Conservation (phyloP, 2,113 vertebrate genomes). For the Paedocypris sp. region DNA sequence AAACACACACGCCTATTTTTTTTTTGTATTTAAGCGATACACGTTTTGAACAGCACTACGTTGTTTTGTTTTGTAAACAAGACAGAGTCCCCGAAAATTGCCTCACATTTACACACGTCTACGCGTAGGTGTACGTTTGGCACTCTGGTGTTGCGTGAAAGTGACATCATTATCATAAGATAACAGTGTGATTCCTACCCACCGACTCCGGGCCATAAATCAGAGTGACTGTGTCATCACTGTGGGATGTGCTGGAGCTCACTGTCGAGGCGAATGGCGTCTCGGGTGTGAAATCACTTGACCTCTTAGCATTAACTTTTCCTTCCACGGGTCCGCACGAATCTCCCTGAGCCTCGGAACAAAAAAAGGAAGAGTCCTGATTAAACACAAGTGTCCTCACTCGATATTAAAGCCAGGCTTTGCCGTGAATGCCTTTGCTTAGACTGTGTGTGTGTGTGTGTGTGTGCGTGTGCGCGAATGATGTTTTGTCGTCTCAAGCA, state of each 20-base stretch:
- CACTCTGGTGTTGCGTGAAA: constrained; percentile 46
- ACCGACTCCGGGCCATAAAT: constrained; percentile 76
- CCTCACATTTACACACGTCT: too few species aligned
- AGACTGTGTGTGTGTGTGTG: constrained; percentile 22
- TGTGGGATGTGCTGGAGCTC: constrained; percentile 80
- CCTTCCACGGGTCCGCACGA: constrained; percentile 82
- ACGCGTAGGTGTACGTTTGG: too few species aligned
- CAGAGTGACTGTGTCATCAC: constrained; percentile 92
- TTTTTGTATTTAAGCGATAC: too few species aligned
- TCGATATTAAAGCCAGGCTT: constrained; percentile 92
- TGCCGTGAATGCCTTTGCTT: constrained; percentile 43
- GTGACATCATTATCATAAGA: constrained; percentile 85
- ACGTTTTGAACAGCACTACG: too few species aligned
- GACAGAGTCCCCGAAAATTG: too few species aligned
- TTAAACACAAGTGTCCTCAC: constrained; percentile 87
- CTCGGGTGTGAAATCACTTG: constrained; percentile 98
- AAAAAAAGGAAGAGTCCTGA: constrained; percentile 94
- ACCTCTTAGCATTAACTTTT: constrained; percentile 96
- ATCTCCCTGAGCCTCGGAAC: constrained; percentile 76
- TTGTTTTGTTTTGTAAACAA: too few species aligned
- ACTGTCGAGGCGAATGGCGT: constrained; percentile 79
- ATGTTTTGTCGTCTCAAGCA: constrained; percentile 86
- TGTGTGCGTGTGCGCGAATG: constrained; percentile 51
- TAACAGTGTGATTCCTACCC: constrained; percentile 65
- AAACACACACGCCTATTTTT: too few species aligned